These are phyloP conservation scores for Etheostoma nigrum DNA, from an alignment of 2,797 vertebrate genomes.

Conservation along the genomic window DNA sequence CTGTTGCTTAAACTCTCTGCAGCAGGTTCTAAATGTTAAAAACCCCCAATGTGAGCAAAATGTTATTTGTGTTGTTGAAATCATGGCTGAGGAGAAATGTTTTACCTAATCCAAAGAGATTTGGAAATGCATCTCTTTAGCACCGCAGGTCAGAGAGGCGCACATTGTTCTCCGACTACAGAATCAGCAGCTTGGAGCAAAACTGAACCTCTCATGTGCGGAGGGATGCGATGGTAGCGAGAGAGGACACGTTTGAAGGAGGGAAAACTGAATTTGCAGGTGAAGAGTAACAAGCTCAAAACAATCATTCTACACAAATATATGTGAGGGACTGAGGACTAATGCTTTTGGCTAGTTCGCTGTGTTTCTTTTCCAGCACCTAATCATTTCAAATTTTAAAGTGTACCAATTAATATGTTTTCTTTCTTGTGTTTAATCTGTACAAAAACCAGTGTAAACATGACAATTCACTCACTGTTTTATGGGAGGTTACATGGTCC, in stretches of 20 bases:
- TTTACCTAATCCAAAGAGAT: conserved; percentile 45
- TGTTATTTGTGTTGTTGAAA: conserved; percentile 34
- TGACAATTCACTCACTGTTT: too few relatives aligned
- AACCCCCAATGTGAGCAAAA: conserved; percentile 5
- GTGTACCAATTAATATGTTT: too few relatives aligned
- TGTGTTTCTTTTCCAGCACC: conserved; percentile 1
- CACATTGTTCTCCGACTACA: conserved; percentile 3
- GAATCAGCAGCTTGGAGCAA: conserved; percentile 12
- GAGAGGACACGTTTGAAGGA: conserved; percentile 12
- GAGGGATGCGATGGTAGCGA: neutral
- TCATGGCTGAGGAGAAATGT: conserved; percentile 30
- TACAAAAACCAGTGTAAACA: too few relatives aligned
- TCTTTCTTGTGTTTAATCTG: too few relatives aligned
- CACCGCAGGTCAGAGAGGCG: conserved; percentile 51
- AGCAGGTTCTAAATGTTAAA: conserved; percentile 24
- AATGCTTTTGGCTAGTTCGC: conserved; percentile 11
- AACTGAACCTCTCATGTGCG: conserved; percentile 3
- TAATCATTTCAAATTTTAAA: conserved; percentile 11
- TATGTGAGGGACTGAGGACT: neutral
- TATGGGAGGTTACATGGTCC: too few relatives aligned
- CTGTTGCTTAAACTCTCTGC: conserved; percentile 28
- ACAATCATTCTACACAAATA: conserved; percentile 15
- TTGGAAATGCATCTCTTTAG: conserved; percentile 39
- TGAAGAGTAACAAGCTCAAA: neutral
- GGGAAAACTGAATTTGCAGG: conserved; percentile 7